These are phyloP conservation scores for Psittacus erithacus DNA, from an alignment of 2,113 vertebrate species.

Conservation along the genomic window DNA sequence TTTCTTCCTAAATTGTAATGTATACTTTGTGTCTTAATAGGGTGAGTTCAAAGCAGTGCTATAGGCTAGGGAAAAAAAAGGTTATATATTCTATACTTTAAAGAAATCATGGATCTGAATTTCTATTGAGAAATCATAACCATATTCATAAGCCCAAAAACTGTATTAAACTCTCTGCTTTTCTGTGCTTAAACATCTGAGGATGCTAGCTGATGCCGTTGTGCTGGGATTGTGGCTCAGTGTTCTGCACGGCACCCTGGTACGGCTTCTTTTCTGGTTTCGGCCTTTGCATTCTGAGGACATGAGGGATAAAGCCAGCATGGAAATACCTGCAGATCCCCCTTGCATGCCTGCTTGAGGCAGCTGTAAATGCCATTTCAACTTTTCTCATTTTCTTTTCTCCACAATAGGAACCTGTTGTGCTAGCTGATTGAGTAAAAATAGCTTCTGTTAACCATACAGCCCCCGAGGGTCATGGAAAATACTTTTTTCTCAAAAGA, in stretches of 20 bases:
- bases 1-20: neutral
- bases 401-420: neutral
- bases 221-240: neutral
- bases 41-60: neutral
- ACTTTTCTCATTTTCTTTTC: neutral
- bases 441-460: neutral
- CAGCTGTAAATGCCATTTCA: neutral
- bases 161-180: neutral
- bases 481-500: neutral
- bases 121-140: neutral
- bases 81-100: neutral
- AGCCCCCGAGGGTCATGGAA: neutral
- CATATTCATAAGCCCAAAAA: neutral
- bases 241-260: accelerated
- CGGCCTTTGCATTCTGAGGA: neutral
- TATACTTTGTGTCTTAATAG: neutral
- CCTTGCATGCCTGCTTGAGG: accelerated
- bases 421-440: neutral
- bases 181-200: neutral
- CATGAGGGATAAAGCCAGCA: accelerated
- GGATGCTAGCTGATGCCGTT: accelerated
- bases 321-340: neutral
- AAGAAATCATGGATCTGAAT: neutral
- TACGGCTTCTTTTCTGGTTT: neutral
- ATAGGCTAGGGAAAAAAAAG: neutral